Conservation (phyloP, 1,140 invertebrate genomes). For the Orchesella cincta region DNA sequence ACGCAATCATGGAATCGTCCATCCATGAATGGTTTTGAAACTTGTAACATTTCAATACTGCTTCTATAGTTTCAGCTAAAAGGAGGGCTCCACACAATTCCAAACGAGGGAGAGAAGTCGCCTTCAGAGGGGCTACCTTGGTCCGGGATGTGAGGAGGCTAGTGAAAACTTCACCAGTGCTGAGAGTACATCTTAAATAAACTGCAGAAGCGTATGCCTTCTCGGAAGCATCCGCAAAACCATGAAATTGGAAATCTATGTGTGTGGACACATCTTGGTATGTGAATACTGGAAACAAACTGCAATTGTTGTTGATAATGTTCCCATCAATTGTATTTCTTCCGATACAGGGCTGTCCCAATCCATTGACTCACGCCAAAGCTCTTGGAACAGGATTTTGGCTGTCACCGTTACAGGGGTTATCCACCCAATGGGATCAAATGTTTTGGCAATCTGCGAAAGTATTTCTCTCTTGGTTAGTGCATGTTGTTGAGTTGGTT, state of each 20-base stretch:
- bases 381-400: neutral
- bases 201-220: neutral
- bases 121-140: slow-evolving; percentile 40
- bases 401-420: neutral
- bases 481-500: too few relatives aligned
- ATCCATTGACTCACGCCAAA: neutral
- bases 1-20: neutral
- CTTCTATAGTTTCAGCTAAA: neutral
- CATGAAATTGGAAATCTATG: neutral
- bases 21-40: slow-evolving; percentile 42
- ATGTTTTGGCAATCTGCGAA: neutral
- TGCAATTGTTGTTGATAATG: neutral
- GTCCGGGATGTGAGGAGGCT: slow-evolving; percentile 38
- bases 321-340: neutral
- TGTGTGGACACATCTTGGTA: neutral
- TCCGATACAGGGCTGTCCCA: neutral
- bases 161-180: neutral
- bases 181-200: neutral
- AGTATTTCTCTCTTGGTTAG: neutral
- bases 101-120: slow-evolving; percentile 42
- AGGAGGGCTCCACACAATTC: slow-evolving; percentile 43
- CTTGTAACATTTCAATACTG: slow-evolving; percentile 30
- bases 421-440: neutral
- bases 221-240: slow-evolving; percentile 30
- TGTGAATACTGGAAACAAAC: neutral